Conservation (phyloP, 2,888 invertebrate species). For the Pycnomerus fuliginosus region DNA sequence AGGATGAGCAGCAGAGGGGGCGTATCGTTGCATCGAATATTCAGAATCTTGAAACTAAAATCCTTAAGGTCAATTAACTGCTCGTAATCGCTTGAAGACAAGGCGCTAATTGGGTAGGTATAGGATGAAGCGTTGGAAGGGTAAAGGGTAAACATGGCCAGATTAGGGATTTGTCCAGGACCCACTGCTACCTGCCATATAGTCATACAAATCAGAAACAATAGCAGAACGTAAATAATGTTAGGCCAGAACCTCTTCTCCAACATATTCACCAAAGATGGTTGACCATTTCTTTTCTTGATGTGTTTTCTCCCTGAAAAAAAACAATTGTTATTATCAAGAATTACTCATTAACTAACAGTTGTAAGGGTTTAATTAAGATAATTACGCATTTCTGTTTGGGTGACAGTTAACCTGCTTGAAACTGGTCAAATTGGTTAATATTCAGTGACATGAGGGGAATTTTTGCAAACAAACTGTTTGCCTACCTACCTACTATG, state of each 20-base stretch:
- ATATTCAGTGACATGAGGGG: too few relatives aligned
- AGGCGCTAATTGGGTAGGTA: slow-evolving; percentile 26
- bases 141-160: slow-evolving; percentile 32
- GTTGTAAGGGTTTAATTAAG: too few relatives aligned
- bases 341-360: too few relatives aligned
- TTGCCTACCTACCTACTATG: background rate
- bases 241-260: slow-evolving; percentile 36
- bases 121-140: slow-evolving; percentile 30
- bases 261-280: slow-evolving; percentile 36
- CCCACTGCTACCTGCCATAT: slow-evolving; percentile 31
- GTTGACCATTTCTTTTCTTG: too few relatives aligned
- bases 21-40: slow-evolving; percentile 31
- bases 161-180: slow-evolving; percentile 8
- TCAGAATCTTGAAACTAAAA: slow-evolving; percentile 31
- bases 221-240: slow-evolving; percentile 26
- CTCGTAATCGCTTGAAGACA: slow-evolving; percentile 32
- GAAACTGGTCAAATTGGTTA: too few relatives aligned
- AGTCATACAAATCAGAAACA: slow-evolving; percentile 26
- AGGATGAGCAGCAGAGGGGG: slow-evolving; percentile 59
- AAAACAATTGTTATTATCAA: too few relatives aligned
- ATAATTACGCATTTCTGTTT: too few relatives aligned
- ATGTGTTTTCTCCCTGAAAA: too few relatives aligned
- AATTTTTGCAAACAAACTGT: background rate
- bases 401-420: too few relatives aligned
- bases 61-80: slow-evolving; percentile 30